A percentile compares a stretch with the other conserved stretches of the same genome.
These are phyloP conservation scores for Cavia aperea DNA, from an alignment of 2,113 vertebrate species.

Conservation along the genomic window DNA sequence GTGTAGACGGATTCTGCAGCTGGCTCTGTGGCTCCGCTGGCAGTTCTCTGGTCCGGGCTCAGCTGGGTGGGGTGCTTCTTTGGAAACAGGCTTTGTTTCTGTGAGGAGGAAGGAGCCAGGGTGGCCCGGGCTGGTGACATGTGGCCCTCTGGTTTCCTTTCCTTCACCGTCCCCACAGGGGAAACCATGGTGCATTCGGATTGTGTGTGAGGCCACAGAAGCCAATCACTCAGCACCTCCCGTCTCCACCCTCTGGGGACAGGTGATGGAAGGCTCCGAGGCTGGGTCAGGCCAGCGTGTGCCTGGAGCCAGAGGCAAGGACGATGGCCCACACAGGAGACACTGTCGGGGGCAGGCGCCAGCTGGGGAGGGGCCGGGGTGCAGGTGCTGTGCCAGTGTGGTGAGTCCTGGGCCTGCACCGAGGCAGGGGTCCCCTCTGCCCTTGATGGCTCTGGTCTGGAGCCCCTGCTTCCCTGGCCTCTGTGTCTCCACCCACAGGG, in stretches of 20 bases:
- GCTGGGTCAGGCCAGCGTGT: no score
- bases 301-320: accelerated
- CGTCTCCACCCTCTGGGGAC: background rate
- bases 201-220: background rate
- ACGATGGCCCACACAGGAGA: accelerated
- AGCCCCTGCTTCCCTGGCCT: background rate
- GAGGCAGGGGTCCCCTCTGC: background rate
- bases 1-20: conserved; percentile 33
- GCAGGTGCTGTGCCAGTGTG: no score
- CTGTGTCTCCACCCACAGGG: background rate
- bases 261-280: accelerated
- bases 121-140: background rate
- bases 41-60: background rate
- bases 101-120: background rate
- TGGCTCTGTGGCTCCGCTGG: background rate
- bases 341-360: accelerated
- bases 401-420: background rate
- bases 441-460: background rate
- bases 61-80: background rate
- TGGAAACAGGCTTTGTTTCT: background rate
- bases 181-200: background rate
- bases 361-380: background rate
- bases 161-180: background rate
- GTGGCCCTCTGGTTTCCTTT: background rate
- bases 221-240: background rate